These are phyloP conservation scores for Trissolcus brochymenae DNA, from an alignment of 2,888 invertebrate species.

Conservation along the genomic window DNA sequence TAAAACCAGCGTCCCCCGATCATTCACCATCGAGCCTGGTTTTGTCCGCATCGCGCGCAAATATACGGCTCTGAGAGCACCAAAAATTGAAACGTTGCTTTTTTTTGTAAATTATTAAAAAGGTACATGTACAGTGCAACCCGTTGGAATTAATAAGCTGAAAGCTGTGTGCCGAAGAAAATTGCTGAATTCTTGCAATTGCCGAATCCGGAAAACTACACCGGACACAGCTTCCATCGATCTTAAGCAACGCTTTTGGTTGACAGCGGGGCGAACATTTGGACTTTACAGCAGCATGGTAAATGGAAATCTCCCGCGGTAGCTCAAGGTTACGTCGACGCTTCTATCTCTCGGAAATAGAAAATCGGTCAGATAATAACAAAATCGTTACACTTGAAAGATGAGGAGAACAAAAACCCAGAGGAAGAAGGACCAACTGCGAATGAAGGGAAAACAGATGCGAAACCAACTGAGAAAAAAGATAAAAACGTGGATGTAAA, in stretches of 20 bases:
- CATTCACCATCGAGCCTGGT: background rate
- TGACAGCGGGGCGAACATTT: background rate
- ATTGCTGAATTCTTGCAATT: constrained; percentile 10
- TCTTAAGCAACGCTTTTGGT: constrained; percentile 10
- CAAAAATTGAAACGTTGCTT: background rate
- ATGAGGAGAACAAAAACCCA: background rate
- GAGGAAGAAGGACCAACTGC: background rate
- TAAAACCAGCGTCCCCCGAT: background rate
- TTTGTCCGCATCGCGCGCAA: background rate
- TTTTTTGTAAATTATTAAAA: constrained; percentile 4
- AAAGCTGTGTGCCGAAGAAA: constrained; percentile 3
- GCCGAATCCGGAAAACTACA: constrained; percentile 16
- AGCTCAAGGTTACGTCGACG: too few species aligned
- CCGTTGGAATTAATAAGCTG: constrained; percentile 11
- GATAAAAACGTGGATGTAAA: background rate
- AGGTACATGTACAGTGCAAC: constrained; percentile 5
- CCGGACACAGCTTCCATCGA: constrained; percentile 13
- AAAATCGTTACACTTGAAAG: background rate
- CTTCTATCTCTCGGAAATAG: background rate
- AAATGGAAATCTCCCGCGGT: constrained; percentile 11
- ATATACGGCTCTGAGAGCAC: background rate
- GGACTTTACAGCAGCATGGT: constrained; percentile 11
- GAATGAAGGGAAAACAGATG: background rate
- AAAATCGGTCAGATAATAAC: background rate
- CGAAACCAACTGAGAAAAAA: background rate